Evolutionary conservation across 37 sponge, comb jelly and placozoan species (phyloP).

Genomic region (Ianthella basta): DNA sequence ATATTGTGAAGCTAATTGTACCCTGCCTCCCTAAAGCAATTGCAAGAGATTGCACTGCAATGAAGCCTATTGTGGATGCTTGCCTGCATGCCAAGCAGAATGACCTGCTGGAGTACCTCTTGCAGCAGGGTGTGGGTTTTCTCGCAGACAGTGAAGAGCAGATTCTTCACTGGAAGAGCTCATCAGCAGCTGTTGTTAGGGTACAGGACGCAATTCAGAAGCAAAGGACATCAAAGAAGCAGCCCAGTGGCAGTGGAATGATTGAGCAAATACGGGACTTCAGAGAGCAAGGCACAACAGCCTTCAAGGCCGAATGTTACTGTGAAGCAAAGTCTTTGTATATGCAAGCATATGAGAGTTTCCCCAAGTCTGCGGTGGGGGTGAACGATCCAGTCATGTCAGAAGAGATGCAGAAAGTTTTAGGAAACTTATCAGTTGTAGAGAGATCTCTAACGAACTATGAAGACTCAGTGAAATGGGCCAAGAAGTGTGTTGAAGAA

Average conservation of each 20-base stretch:
- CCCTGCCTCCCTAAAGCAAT: no score
- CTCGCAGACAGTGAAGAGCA: not conserved
- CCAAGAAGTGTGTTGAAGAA: slow-evolving; percentile 2
- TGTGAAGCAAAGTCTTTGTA: not conserved
- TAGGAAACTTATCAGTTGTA: slow-evolving; percentile 16
- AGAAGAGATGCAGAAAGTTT: slow-evolving; percentile 24
- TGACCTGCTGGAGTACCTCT: not conserved
- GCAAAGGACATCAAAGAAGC: no score
- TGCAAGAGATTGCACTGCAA: not conserved
- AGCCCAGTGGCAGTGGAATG: no score
- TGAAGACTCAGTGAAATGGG: not conserved
- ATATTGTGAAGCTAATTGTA: not conserved
- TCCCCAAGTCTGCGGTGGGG: not conserved
- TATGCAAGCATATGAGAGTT: not conserved
- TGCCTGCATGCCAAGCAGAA: not conserved
- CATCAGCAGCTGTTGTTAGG: no score
- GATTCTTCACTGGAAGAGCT: not conserved
- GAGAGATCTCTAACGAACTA: slow-evolving; percentile 4
- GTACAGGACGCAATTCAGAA: no score
- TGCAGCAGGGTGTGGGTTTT: not conserved
- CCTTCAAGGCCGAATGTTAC: not conserved
- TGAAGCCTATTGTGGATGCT: slow-evolving; percentile 1
- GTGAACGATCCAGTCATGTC: not conserved
- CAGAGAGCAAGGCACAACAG: not conserved
- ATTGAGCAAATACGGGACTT: not conserved